phyloP scores from a whole-genome alignment of 2,113 vertebrate species.

The Papio anubis region DNA sequence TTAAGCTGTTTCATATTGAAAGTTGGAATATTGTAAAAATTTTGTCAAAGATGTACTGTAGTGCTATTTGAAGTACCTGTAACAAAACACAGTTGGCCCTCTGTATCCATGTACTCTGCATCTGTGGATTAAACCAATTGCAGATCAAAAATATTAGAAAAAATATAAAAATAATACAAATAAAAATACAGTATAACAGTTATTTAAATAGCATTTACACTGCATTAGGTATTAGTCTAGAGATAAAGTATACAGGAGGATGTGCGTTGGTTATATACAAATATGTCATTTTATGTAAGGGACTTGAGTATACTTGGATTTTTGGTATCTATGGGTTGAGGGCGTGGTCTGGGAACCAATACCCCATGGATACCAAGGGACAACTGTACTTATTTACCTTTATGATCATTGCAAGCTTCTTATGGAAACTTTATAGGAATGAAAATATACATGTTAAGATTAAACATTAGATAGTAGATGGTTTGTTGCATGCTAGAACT shows the following conservation, averaged over 20 bases:
- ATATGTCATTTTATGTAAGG: not conserved
- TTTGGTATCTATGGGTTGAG: not conserved
- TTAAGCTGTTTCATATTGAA: constrained; percentile 83
- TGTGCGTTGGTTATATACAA: not conserved
- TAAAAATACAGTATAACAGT: not conserved
- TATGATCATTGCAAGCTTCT: constrained; percentile 61
- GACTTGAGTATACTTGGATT: not conserved
- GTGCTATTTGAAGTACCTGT: constrained; percentile 81
- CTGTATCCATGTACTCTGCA: not conserved
- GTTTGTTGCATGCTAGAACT: constrained; percentile 65
- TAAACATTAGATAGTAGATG: constrained; percentile 50
- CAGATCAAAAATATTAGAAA: not conserved
- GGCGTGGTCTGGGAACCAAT: not conserved
- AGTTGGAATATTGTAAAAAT: constrained; percentile 79
- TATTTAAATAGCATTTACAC: not conserved
- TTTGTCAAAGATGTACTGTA: constrained; percentile 79
- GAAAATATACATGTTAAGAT: constrained; percentile 51
- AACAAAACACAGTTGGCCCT: constrained; percentile 70
- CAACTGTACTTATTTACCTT: constrained; percentile 74
- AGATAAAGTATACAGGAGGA: not conserved
- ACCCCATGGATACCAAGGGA: not conserved
- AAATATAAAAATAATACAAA: not conserved
- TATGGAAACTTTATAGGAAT: constrained; percentile 60
- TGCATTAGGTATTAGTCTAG: not conserved
- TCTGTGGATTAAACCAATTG: not conserved